Percentiles rank a stretch among this genome's conserved stretches.
These are phyloP conservation scores for Cosmia trapezina DNA, from an alignment of 2,888 invertebrate genomes.

Conservation along the genomic window DNA sequence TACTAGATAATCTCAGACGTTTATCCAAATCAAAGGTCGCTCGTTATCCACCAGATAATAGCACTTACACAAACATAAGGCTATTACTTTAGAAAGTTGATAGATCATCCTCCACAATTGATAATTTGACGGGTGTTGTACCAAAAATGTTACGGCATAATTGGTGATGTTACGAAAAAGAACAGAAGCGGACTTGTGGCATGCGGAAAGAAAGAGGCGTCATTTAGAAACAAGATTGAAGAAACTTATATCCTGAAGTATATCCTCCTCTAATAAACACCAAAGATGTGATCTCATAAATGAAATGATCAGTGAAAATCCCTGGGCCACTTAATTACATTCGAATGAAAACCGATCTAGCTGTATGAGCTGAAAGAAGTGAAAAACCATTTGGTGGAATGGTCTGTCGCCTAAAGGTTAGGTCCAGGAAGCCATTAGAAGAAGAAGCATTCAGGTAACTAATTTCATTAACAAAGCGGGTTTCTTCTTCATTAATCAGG, in stretches of 20 bases:
- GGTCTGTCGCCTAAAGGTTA: too few species aligned
- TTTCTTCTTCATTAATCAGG: slow-evolving; percentile 1
- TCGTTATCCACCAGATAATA: slow-evolving; percentile 60
- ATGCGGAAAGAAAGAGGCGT: slow-evolving; percentile 21
- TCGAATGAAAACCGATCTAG: not conserved
- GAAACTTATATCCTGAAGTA: not conserved
- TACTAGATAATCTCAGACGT: slow-evolving; percentile 54
- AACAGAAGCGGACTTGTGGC: slow-evolving; percentile 30
- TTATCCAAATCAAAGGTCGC: slow-evolving; percentile 67
- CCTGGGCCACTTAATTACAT: not conserved
- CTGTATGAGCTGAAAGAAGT: too few species aligned
- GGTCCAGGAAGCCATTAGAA: not conserved
- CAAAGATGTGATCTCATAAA: not conserved
- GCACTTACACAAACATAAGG: slow-evolving; percentile 56
- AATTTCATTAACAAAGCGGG: not conserved
- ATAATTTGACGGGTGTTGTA: slow-evolving; percentile 58
- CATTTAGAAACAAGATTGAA: not conserved
- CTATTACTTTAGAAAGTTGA: slow-evolving; percentile 63
- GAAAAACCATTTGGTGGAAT: not conserved
- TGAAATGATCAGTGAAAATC: not conserved
- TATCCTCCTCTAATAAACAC: not conserved
- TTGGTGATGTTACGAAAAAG: slow-evolving; percentile 52
- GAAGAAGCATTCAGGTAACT: not conserved
- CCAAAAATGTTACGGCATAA: slow-evolving; percentile 55
- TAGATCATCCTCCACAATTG: slow-evolving; percentile 66